Evolutionary conservation across 1,140 invertebrate species (phyloP).

Genomic region (Tenebrio molitor): DNA sequence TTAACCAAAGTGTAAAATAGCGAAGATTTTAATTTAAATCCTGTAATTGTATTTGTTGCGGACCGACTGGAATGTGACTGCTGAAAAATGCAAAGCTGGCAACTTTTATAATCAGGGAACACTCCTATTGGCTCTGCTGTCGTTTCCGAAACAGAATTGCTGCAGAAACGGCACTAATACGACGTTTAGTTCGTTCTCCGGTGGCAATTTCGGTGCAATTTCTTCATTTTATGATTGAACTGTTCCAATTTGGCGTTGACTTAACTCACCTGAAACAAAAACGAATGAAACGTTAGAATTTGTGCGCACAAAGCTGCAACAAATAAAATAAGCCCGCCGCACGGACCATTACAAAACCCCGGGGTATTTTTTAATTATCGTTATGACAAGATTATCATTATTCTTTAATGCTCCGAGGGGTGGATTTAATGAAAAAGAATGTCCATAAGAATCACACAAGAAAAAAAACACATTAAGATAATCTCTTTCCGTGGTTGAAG

Average conservation of each 20-base stretch:
- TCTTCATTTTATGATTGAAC: slow-evolving; percentile 19
- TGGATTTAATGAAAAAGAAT: not conserved
- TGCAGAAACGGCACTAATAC: not conserved
- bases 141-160: not conserved
- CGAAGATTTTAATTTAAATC: slow-evolving; percentile 13
- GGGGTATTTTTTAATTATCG: not conserved
- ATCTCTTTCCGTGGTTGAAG: not conserved
- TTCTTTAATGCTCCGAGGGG: not conserved
- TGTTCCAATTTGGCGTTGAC: slow-evolving; percentile 2
- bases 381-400: not conserved
- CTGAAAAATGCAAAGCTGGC: no score
- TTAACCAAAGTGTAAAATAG: slow-evolving; percentile 5
- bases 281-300: not conserved
- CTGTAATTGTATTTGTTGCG: not conserved
- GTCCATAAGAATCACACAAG: not conserved
- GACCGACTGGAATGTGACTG: not conserved
- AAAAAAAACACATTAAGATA: not conserved
- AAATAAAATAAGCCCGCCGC: no score
- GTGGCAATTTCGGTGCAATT: slow-evolving; percentile 2
- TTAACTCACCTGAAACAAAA: slow-evolving; percentile 24
- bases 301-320: no score
- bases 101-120: no score
- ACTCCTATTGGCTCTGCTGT: no score
- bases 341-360: not conserved
- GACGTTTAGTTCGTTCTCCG: slow-evolving; percentile 6